Conservation (phyloP, 2,113 vertebrate genomes). For the Rhinoptilus africanus region DNA sequence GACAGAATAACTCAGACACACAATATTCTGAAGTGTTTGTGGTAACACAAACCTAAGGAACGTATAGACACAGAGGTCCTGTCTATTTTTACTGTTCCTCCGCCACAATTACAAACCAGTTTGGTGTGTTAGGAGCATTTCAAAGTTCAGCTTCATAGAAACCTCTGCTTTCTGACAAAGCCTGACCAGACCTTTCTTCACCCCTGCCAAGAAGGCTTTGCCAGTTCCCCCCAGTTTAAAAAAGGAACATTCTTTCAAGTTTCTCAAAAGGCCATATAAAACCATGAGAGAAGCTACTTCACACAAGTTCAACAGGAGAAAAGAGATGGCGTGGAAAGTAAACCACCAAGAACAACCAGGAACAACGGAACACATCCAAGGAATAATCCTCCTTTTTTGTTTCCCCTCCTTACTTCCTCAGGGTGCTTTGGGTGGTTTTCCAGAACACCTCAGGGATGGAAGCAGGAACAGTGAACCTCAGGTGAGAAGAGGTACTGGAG, state of each 20-base stretch:
- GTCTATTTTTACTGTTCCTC: not conserved
- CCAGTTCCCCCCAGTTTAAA: not conserved
- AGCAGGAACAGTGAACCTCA: not conserved
- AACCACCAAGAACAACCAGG: not conserved
- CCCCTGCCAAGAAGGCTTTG: not conserved
- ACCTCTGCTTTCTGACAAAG: not conserved
- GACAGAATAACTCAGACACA: not conserved
- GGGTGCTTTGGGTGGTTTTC: not conserved
- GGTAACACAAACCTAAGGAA: not conserved
- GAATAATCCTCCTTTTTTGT: not conserved
- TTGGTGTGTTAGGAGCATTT: not conserved
- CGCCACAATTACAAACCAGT: not conserved
- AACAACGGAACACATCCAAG: not conserved
- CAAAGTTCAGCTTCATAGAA: not conserved
- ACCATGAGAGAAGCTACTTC: not conserved
- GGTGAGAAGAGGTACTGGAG: not conserved
- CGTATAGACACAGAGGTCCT: not conserved
- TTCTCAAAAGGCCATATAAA: not conserved
- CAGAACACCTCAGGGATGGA: fast-evolving
- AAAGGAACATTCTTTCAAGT: not conserved
- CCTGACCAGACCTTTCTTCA: not conserved
- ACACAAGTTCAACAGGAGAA: not conserved
- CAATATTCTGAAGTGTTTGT: not conserved
- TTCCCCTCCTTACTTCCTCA: not conserved
- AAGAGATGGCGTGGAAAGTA: not conserved